phyloP scores from a whole-genome alignment of 2,888 invertebrate species.

The Scaptomyza caliginosa region DNA sequence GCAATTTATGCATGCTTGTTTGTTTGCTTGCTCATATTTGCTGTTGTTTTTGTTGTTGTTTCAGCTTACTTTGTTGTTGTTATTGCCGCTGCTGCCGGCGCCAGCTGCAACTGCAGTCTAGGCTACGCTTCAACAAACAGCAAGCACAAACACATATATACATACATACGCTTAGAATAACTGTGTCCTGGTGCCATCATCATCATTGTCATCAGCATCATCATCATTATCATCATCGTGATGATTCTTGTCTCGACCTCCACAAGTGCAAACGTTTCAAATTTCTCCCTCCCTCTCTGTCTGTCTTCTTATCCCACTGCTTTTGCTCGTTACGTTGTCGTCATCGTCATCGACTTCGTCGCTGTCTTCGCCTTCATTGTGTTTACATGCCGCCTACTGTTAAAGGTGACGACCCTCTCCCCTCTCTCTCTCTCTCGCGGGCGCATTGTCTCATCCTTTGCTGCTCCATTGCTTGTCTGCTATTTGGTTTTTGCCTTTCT shows the following conservation, averaged over 20 bases:
- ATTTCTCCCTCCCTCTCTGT: slow-evolving; percentile 1
- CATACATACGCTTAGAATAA: not conserved
- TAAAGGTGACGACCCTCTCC: slow-evolving; percentile 68
- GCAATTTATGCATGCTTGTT: slow-evolving; percentile 64
- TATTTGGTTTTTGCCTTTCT: slow-evolving; percentile 33
- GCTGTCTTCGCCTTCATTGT: slow-evolving; percentile 35
- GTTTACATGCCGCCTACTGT: slow-evolving; percentile 72
- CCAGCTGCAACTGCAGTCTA: slow-evolving; percentile 37
- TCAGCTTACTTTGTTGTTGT: slow-evolving; percentile 34
- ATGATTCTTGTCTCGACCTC: slow-evolving; percentile 57
- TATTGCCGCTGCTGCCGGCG: slow-evolving; percentile 36
- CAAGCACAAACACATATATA: slow-evolving; percentile 1
- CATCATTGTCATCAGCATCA: slow-evolving; percentile 14
- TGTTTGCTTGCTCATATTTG: slow-evolving; percentile 35
- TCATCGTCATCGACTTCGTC: slow-evolving; percentile 18
- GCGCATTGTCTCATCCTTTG: slow-evolving; percentile 18
- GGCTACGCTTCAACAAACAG: slow-evolving; percentile 42
- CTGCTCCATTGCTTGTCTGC: slow-evolving; percentile 17
- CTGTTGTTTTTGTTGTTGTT: slow-evolving; percentile 35
- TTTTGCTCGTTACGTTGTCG: slow-evolving; percentile 15
- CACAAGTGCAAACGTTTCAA: slow-evolving; percentile 59
- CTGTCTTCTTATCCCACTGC: not conserved
- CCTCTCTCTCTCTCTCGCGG: slow-evolving; percentile 17
- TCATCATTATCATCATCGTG: slow-evolving; percentile 11
- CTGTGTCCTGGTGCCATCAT: slow-evolving; percentile 43